These are phyloP conservation scores for Leucopsar rothschildi DNA, from an alignment of 2,113 vertebrate genomes.

Conservation along the genomic window DNA sequence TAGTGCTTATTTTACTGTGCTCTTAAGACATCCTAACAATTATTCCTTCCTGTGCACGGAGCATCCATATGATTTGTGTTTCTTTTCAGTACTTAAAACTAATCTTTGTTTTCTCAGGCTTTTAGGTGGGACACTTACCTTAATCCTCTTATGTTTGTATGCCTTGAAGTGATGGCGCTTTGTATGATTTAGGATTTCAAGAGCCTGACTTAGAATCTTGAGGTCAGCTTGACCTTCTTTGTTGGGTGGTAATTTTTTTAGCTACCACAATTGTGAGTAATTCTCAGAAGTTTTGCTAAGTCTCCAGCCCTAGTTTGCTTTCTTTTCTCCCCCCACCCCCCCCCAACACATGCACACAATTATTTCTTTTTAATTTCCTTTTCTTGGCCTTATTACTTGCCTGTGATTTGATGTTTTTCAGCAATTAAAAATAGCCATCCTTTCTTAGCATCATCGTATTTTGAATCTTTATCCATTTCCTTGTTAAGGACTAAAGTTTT, in stretches of 20 bases:
- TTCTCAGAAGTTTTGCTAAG: conserved; percentile 37
- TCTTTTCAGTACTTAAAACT: conserved; percentile 71
- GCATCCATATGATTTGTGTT: conserved; percentile 59
- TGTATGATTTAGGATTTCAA: conserved; percentile 76
- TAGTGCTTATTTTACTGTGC: conserved; percentile 37
- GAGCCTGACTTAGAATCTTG: conserved; percentile 65
- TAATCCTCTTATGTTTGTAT: conserved; percentile 78
- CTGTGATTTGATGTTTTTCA: background rate
- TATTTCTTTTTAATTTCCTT: background rate
- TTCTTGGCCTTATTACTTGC: background rate
- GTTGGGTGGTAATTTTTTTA: conserved; percentile 1
- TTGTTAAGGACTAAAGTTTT: background rate
- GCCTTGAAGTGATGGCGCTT: conserved; percentile 71
- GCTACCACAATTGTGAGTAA: conserved; percentile 2
- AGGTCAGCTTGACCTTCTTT: conserved; percentile 75
- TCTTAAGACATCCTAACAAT: conserved; percentile 33
- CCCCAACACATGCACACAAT: background rate
- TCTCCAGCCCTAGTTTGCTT: background rate
- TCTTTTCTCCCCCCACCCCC: background rate
- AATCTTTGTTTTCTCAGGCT: conserved; percentile 78
- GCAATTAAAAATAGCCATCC: background rate
- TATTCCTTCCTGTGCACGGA: conserved; percentile 33
- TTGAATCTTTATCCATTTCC: background rate
- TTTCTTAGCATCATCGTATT: background rate
- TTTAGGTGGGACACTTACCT: conserved; percentile 76